Evolutionary conservation across 2,113 vertebrate genomes (phyloP).

Genomic region (Cairina moschata): DNA sequence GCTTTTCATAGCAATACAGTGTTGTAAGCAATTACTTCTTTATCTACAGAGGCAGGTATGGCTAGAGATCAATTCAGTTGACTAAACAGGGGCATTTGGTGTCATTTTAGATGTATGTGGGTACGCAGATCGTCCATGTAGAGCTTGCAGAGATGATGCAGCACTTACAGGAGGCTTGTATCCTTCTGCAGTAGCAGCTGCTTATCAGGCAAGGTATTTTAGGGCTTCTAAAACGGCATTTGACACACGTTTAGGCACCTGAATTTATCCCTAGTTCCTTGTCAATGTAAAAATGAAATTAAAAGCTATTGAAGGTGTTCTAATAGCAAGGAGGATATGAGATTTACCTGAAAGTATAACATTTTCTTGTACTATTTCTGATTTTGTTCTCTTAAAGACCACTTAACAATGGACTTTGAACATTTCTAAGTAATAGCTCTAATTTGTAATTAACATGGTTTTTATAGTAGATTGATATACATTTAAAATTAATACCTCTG

Average conservation of each 20-base stretch:
- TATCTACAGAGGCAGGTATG: not conserved
- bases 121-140: not conserved
- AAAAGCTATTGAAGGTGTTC: not conserved
- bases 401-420: not conserved
- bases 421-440: not conserved
- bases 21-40: not conserved
- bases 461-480: not conserved
- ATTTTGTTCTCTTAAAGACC: not conserved
- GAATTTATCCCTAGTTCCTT: not conserved
- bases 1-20: not conserved
- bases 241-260: not conserved
- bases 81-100: not conserved
- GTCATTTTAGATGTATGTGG: not conserved
- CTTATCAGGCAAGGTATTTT: not conserved
- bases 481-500: not conserved
- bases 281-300: not conserved
- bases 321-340: not conserved
- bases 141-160: not conserved
- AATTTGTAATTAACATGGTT: conserved; percentile 1
- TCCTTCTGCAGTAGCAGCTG: not conserved
- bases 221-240: not conserved
- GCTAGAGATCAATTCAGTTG: not conserved
- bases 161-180: not conserved
- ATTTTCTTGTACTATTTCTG: not conserved
- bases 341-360: not conserved